Base-by-base conservation (phyloP, 2,113 vertebrate genomes). In the Toxotes jaculatrix region DNA sequence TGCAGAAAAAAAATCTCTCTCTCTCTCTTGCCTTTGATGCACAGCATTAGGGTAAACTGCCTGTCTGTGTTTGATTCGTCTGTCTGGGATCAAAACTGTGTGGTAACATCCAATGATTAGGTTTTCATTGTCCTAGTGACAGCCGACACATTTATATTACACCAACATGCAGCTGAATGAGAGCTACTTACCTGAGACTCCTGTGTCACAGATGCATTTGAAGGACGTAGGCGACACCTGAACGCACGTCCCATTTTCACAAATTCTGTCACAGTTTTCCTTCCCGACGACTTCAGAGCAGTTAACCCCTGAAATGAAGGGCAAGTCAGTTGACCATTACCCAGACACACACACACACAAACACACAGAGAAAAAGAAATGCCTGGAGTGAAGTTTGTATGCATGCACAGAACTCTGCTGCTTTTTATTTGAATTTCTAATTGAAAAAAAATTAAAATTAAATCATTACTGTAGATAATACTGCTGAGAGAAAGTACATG, bases 201-300 rank as follows among this genome's bases (percentile, higher is more conserved):
- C 89, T 49, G 87, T 74, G 45, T 93, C 49, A 80, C 95, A 96
- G 73, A 94, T 77, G 91, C 95, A 97, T 83, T 78, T 80, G 83
- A 95, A 96, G 84, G 92, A 94, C 27, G 87, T 87, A 57, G 93
- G 78, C 21, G 89, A 94, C 75, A 92, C 63, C 61, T 91, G 92
- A 64, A 77, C 87, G 64, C 93, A 96, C 17, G 90, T 93, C 21
- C 96, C 95, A 72, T 94, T 88, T 85, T 91, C 78, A 93, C 94
- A 97, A 0, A 82, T 57, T 83, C 88, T 86, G 19, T 93, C 89
- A 87, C 94, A 96, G 32, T 96, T 95, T 74, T 77, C 84, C 36
- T 88, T 88, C 21, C 94, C 94, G 75, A 93, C 79, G 43, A 96
- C 83, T 93, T 97, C 94, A 53, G 95, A 95, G 89, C 94, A 97